phyloP scores from a whole-genome alignment of 2,797 vertebrate genomes.

The Danio kyathit region DNA sequence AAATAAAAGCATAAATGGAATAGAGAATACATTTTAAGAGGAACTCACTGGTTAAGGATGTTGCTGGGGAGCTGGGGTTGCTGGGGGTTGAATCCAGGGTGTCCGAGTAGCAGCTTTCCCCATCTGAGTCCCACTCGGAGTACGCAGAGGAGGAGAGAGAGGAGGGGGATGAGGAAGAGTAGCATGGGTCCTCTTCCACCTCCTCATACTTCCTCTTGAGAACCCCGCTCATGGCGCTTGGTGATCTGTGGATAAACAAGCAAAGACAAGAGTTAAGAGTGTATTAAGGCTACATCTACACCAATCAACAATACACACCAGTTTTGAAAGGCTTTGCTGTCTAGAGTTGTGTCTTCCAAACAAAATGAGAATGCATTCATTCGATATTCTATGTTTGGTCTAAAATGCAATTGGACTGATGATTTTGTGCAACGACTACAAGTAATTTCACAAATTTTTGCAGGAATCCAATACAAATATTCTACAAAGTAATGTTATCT shows the following conservation, averaged over 20 bases:
- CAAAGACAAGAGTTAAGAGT: slow-evolving; percentile 5
- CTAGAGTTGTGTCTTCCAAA: too few species aligned
- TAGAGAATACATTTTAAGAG: not conserved
- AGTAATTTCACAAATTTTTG: too few species aligned
- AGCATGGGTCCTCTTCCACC: slow-evolving; percentile 90
- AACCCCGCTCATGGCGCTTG: slow-evolving; percentile 89
- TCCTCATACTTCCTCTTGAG: slow-evolving; percentile 97
- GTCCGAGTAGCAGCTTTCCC: slow-evolving; percentile 86
- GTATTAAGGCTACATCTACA: not conserved
- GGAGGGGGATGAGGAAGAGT: slow-evolving; percentile 84
- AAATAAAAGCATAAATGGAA: not conserved
- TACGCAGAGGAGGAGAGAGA: slow-evolving; percentile 86
- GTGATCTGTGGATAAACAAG: slow-evolving; percentile 70
- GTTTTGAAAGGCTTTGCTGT: too few species aligned
- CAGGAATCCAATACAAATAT: too few species aligned
- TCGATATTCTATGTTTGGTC: too few species aligned
- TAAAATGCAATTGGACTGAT: too few species aligned
- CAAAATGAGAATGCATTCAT: too few species aligned
- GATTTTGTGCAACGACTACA: too few species aligned
- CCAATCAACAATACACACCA: not conserved
- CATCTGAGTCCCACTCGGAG: slow-evolving; percentile 90
- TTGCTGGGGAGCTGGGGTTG: slow-evolving; percentile 80
- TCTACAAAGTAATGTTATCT: too few species aligned
- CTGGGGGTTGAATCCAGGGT: slow-evolving; percentile 82
- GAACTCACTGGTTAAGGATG: slow-evolving; percentile 86